A percentile compares a stretch with the other conserved stretches of the same genome.
Evolutionary conservation across 1,140 invertebrate species (phyloP).

Genomic region (Homalodisca vitripennis): DNA sequence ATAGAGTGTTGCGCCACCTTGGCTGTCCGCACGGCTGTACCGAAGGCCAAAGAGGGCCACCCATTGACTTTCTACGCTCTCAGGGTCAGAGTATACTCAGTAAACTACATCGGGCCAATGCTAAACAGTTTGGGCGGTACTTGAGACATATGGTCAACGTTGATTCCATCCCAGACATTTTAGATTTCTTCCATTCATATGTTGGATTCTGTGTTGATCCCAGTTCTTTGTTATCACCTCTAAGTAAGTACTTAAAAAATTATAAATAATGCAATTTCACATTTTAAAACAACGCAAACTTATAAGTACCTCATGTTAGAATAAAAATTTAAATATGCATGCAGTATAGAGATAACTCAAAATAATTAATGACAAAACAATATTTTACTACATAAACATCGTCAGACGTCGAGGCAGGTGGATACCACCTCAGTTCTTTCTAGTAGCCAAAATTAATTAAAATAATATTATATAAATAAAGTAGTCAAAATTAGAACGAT

Average conservation of each 20-base stretch:
- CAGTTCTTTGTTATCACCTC: constrained; percentile 73
- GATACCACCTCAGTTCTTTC: no score
- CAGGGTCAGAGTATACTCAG: constrained; percentile 83
- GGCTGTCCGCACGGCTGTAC: constrained; percentile 92
- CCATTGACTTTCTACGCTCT: constrained; percentile 84
- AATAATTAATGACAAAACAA: no score
- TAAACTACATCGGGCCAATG: constrained; percentile 66
- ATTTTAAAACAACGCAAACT: no score
- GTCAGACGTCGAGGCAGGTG: no score
- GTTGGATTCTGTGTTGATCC: constrained; percentile 94
- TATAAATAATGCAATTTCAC: no score
- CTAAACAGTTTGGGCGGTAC: constrained; percentile 74
- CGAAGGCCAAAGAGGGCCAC: constrained; percentile 80
- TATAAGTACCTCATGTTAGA: no score
- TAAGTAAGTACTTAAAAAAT: constrained; percentile 63
- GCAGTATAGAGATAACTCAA: no score
- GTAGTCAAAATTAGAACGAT: no score
- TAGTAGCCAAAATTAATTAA: no score
- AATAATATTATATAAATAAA: no score
- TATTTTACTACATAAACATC: no score
- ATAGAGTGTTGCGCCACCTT: constrained; percentile 80
- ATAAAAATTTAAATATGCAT: no score
- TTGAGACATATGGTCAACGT: constrained; percentile 75
- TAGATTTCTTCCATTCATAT: constrained; percentile 95
- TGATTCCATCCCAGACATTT: constrained; percentile 73